Conservation (phyloP, 2,113 vertebrate species). For the Planiliza haematocheilus region DNA sequence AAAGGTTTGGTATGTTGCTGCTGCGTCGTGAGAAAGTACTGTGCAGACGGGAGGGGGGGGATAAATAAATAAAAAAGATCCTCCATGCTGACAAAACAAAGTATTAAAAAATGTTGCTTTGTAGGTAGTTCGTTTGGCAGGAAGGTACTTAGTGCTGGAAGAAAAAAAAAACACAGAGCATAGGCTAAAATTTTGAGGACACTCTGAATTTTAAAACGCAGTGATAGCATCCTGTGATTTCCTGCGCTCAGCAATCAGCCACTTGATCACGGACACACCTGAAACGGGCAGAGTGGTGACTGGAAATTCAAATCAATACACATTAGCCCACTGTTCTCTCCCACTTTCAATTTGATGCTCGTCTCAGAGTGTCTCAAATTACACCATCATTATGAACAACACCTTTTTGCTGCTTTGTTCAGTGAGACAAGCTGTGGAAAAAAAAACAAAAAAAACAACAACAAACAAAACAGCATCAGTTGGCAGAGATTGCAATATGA, state of each 20-base stretch:
- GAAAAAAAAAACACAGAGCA: constrained; percentile 4
- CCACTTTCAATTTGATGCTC: constrained; percentile 29
- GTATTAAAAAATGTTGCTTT: constrained; percentile 59
- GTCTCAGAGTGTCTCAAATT: constrained; percentile 43
- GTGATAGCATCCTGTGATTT: constrained; percentile 34
- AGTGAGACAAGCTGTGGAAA: constrained; percentile 11
- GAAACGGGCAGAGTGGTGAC: constrained; percentile 33
- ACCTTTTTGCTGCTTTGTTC: constrained; percentile 17
- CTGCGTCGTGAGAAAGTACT: constrained; percentile 46
- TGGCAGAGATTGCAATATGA: constrained; percentile 43
- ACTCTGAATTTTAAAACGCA: constrained; percentile 17
- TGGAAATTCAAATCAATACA: constrained; percentile 55
- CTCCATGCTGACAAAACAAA: constrained; percentile 61
- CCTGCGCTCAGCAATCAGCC: constrained; percentile 40
- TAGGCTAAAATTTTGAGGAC: not conserved
- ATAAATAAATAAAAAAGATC: constrained; percentile 44
- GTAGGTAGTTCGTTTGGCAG: constrained; percentile 34
- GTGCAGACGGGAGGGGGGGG: constrained; percentile 31
- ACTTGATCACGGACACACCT: constrained; percentile 48
- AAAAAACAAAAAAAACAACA: too few species aligned
- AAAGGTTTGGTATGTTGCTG: constrained; percentile 45
- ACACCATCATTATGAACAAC: not conserved
- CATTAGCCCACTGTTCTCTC: constrained; percentile 17
- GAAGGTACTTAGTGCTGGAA: constrained; percentile 12
- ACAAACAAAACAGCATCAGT: constrained; percentile 26